Evolutionary conservation across 1,140 invertebrate species (phyloP).

Genomic region (Eueides isabella): DNA sequence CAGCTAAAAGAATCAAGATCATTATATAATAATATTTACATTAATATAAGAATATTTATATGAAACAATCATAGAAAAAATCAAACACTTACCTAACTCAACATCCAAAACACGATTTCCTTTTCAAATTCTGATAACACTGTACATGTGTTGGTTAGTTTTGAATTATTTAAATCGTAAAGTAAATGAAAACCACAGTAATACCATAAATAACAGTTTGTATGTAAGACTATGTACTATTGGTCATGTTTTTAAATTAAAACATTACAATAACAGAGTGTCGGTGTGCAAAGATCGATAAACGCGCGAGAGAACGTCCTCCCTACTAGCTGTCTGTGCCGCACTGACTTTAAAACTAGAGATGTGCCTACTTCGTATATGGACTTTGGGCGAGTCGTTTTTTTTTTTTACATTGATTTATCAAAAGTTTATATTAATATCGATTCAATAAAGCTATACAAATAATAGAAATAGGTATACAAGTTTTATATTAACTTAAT

Average conservation of each 20-base stretch:
- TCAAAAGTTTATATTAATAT: background rate
- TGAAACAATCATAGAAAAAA: background rate
- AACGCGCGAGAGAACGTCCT: constrained; percentile 44
- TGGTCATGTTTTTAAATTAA: constrained; percentile 40
- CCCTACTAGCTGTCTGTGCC: constrained; percentile 40
- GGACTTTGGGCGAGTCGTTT: background rate
- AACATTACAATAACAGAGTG: constrained; percentile 65
- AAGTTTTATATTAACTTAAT: too few species aligned
- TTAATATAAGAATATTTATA: background rate
- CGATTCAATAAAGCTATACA: too few species aligned
- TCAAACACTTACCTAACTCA: constrained; percentile 30
- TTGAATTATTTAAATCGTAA: background rate
- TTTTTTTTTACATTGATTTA: background rate
- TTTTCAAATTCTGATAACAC: constrained; percentile 23
- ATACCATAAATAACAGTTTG: constrained; percentile 4
- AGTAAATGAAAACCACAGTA: constrained; percentile 24
- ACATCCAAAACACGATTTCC: constrained; percentile 34
- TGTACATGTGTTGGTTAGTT: constrained; percentile 12
- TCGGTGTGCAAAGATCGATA: constrained; percentile 50
- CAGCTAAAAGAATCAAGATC: too few species aligned
- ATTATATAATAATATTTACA: background rate
- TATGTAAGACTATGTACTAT: constrained; percentile 21
- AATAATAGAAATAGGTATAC: too few species aligned
- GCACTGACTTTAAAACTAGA: constrained; percentile 51
- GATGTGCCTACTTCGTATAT: background rate